These are phyloP conservation scores for Isoperla grammatica DNA, from an alignment of 2,888 invertebrate genomes.

Conservation along the genomic window DNA sequence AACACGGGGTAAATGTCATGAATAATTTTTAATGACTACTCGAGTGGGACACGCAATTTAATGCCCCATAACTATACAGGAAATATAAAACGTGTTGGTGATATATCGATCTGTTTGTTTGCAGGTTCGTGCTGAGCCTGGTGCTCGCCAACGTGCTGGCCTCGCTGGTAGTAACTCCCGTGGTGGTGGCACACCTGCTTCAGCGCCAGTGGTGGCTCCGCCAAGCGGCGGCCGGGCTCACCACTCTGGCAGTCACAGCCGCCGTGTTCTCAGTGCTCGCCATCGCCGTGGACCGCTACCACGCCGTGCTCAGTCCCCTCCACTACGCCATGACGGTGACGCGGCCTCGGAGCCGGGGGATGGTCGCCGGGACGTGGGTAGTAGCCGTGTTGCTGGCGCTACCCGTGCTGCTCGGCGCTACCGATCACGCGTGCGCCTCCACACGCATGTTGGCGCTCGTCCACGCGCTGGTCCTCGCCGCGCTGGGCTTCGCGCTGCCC, in stretches of 20 bases:
- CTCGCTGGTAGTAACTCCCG: conserved; percentile 44
- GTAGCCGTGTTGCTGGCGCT: conserved; percentile 41
- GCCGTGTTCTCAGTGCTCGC: conserved; percentile 47
- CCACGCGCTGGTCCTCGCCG: conserved; percentile 42
- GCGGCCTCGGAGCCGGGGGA: conserved; percentile 41
- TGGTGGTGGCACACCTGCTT: conserved; percentile 42
- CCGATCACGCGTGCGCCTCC: conserved; percentile 11
- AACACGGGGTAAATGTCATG: no score
- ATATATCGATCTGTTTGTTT: conserved; percentile 13
- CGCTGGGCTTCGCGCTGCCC: conserved; percentile 47
- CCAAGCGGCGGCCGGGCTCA: conserved; percentile 40
- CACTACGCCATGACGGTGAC: conserved; percentile 50
- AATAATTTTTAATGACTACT: no score
- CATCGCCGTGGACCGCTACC: conserved; percentile 48
- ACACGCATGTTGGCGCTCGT: background rate
- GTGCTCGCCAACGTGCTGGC: conserved; percentile 47
- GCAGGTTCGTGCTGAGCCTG: conserved; percentile 48
- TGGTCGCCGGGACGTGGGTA: conserved; percentile 44
- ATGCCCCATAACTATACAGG: no score
- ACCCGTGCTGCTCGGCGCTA: conserved; percentile 31
- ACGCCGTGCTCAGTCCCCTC: conserved; percentile 48
- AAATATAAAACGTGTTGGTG: no score
- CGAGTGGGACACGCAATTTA: background rate
- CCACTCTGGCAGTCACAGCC: conserved; percentile 45
- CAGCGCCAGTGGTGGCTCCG: conserved; percentile 38